Percentiles rank a stretch among this genome's conserved stretches.
These are phyloP conservation scores for Pterophyllum scalare DNA, from an alignment of 2,113 vertebrate species.

Conservation along the genomic window DNA sequence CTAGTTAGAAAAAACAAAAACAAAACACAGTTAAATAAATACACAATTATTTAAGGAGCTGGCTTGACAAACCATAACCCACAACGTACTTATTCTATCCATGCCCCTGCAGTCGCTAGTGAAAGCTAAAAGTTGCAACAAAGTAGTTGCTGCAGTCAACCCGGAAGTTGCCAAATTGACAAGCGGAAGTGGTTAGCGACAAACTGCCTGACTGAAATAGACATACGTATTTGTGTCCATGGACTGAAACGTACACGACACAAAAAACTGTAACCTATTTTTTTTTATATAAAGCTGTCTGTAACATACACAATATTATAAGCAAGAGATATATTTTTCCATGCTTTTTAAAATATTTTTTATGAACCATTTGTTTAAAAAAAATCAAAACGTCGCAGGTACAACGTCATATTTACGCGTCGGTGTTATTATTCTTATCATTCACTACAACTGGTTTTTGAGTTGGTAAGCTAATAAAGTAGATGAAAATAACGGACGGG, in stretches of 20 bases:
- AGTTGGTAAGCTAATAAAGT: conserved; percentile 24
- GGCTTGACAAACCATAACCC: background rate
- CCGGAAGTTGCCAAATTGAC: conserved; percentile 55
- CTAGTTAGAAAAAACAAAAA: background rate
- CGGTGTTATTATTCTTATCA: conserved; percentile 46
- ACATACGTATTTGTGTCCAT: no score
- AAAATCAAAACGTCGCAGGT: background rate
- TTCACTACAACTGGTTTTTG: background rate
- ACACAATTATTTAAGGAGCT: background rate
- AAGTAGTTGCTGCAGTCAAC: conserved; percentile 24
- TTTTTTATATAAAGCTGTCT: background rate
- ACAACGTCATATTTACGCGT: conserved; percentile 66
- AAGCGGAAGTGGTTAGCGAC: conserved; percentile 57
- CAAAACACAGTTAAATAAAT: background rate
- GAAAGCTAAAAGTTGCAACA: conserved; percentile 50
- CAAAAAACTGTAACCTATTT: fast-evolving
- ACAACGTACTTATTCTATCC: conserved; percentile 77
- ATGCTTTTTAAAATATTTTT: background rate
- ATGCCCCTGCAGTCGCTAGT: conserved; percentile 50
- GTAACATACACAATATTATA: background rate
- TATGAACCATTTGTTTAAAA: background rate
- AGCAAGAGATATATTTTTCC: fast-evolving
- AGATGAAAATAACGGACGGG: background rate
- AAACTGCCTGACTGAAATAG: background rate
- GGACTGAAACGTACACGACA: background rate